phyloP scores from a whole-genome alignment of 2,888 invertebrate species.

The Polyommatus icarus region DNA sequence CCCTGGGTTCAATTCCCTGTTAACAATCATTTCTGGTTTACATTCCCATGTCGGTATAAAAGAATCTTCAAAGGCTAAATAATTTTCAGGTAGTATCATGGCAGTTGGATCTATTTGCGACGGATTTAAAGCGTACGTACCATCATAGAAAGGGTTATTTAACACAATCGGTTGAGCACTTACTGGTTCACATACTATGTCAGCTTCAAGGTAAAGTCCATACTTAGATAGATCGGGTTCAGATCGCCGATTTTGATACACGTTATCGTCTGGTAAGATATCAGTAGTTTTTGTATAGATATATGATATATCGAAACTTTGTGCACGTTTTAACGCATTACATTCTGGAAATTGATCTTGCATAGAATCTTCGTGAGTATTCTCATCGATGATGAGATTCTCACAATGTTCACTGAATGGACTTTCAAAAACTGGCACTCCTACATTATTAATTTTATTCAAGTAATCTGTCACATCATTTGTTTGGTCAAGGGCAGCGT shows the following conservation, averaged over 20 bases:
- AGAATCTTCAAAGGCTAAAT: slow-evolving; percentile 77
- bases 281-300: slow-evolving; percentile 57
- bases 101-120: slow-evolving; percentile 59
- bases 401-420: slow-evolving; percentile 55
- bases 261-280: slow-evolving; percentile 51
- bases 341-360: slow-evolving; percentile 53
- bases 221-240: slow-evolving; percentile 74
- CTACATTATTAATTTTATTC: slow-evolving; percentile 75
- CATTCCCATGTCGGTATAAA: slow-evolving; percentile 74
- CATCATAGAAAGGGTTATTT: slow-evolving; percentile 77
- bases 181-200: slow-evolving; percentile 60
- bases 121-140: slow-evolving; percentile 63
- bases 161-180: slow-evolving; percentile 67
- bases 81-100: slow-evolving; percentile 73
- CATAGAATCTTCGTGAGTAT: slow-evolving; percentile 37
- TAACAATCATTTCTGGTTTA: slow-evolving; percentile 60
- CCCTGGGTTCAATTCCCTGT: slow-evolving; percentile 58
- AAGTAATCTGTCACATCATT: slow-evolving; percentile 58
- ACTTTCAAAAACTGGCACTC: slow-evolving; percentile 65
- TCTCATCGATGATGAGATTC: slow-evolving; percentile 51
- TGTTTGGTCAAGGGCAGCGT: slow-evolving; percentile 55
- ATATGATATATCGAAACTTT: slow-evolving; percentile 72
- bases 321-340: slow-evolving; percentile 64
- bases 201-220: slow-evolving; percentile 66
- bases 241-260: slow-evolving; percentile 59